Evolutionary conservation across 1,140 invertebrate genomes (phyloP).

Genomic region (Atta cephalotes): DNA sequence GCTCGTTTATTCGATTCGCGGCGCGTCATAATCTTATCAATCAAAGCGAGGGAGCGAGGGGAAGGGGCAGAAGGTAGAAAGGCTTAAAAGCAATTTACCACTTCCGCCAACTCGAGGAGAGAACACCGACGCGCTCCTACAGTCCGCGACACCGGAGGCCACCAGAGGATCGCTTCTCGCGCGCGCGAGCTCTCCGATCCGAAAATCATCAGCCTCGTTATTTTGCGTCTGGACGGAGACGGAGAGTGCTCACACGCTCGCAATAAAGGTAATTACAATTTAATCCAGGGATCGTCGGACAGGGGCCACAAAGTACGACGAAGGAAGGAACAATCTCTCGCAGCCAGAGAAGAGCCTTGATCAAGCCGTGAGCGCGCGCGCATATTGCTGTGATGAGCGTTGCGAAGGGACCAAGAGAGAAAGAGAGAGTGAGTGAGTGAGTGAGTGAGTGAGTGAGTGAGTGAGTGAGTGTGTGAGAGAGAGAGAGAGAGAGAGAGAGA

Average conservation of each 20-base stretch:
- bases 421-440: background rate
- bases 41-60: constrained; percentile 25
- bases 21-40: constrained; percentile 61
- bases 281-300: constrained; percentile 74
- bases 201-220: constrained; percentile 63
- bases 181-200: constrained; percentile 37
- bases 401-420: background rate
- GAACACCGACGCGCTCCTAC: constrained; percentile 11
- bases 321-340: constrained; percentile 69
- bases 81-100: constrained; percentile 61
- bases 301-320: constrained; percentile 59
- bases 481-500: too few species aligned
- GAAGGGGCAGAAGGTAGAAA: constrained; percentile 13
- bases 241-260: constrained; percentile 38
- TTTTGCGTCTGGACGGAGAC: constrained; percentile 35
- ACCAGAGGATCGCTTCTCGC: constrained; percentile 46
- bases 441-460: too few species aligned
- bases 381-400: constrained; percentile 44
- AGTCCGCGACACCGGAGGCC: constrained; percentile 42
- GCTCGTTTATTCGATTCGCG: constrained; percentile 60
- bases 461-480: too few species aligned
- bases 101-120: constrained; percentile 37
- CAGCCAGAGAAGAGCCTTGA: constrained; percentile 67
- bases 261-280: constrained; percentile 85
- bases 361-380: constrained; percentile 66